These are phyloP conservation scores for Buathra laborator DNA, from an alignment of 2,888 invertebrate species.

Conservation along the genomic window DNA sequence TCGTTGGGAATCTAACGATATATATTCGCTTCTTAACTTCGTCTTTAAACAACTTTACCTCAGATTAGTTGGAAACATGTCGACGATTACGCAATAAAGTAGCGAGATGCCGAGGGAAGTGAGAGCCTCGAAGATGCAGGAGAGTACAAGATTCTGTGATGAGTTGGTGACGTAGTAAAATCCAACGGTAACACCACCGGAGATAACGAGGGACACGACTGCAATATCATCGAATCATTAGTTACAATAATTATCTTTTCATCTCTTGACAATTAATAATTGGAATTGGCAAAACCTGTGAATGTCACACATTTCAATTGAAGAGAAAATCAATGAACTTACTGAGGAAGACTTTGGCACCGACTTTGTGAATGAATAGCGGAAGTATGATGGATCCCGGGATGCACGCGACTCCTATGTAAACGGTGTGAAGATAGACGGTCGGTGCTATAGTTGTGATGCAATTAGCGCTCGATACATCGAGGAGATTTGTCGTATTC, in stretches of 20 bases:
- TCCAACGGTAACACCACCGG: constrained; percentile 91
- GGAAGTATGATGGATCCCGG: constrained; percentile 93
- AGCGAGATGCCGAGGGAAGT: constrained; percentile 93
- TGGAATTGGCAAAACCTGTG: not conserved
- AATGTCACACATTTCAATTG: not conserved
- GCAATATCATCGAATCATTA: constrained; percentile 72
- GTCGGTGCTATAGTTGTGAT: constrained; percentile 88
- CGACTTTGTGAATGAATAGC: constrained; percentile 92
- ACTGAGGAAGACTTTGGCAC: constrained; percentile 94
- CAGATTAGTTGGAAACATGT: constrained; percentile 93
- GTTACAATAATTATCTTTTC: not conserved
- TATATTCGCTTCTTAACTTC: not conserved
- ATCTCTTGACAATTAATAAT: not conserved
- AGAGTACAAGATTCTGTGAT: constrained; percentile 89
- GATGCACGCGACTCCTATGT: constrained; percentile 92
- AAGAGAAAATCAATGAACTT: constrained; percentile 80
- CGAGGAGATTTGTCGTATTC: constrained; percentile 78
- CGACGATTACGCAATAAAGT: constrained; percentile 93
- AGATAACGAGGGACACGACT: constrained; percentile 92
- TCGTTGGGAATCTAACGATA: too few relatives aligned
- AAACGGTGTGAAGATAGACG: constrained; percentile 92
- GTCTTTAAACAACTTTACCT: constrained; percentile 86
- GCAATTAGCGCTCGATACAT: constrained; percentile 87
- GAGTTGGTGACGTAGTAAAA: constrained; percentile 91
- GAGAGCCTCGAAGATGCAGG: constrained; percentile 91